phyloP scores from a whole-genome alignment of 1,140 invertebrate species.

The Lepidurus apus region DNA sequence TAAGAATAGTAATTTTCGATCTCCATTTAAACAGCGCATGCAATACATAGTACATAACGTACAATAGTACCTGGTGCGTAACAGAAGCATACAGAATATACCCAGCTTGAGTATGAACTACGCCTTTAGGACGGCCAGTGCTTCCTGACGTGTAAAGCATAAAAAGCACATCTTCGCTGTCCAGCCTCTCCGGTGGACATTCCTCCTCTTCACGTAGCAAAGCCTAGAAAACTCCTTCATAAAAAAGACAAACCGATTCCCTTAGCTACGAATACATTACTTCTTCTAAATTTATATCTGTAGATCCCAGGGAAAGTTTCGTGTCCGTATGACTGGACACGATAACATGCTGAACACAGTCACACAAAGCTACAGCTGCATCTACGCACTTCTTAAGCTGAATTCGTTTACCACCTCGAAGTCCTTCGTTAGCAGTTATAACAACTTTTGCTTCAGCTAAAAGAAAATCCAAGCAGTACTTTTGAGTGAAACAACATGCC shows the following conservation, averaged over 20 bases:
- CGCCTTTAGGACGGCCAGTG: conserved; percentile 54
- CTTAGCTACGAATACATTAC: conserved; percentile 30
- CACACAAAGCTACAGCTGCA: conserved; percentile 46
- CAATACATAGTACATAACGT: background rate
- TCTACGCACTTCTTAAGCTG: conserved; percentile 51
- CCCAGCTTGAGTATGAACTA: conserved; percentile 51
- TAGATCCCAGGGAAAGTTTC: conserved; percentile 42
- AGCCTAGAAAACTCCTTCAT: conserved; percentile 32
- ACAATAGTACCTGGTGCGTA: conserved; percentile 47
- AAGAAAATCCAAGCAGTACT: conserved; percentile 33
- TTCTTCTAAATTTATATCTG: conserved; percentile 40
- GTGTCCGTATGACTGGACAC: conserved; percentile 46
- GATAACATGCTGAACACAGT: conserved; percentile 48
- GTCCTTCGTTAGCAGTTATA: conserved; percentile 50
- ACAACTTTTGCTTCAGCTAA: conserved; percentile 47
- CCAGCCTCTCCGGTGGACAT: conserved; percentile 46
- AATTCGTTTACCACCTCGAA: conserved; percentile 49
- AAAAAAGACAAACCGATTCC: background rate
- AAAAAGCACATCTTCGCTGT: conserved; percentile 53
- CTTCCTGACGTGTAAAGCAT: conserved; percentile 55
- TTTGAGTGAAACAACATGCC: conserved; percentile 6
- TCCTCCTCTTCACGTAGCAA: conserved; percentile 36
- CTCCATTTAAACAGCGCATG: too few relatives aligned
- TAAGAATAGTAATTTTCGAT: too few relatives aligned
- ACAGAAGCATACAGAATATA: conserved; percentile 52